Evolutionary conservation across 2,888 invertebrate species (phyloP).

Genomic region (Heteropelma amictum): DNA sequence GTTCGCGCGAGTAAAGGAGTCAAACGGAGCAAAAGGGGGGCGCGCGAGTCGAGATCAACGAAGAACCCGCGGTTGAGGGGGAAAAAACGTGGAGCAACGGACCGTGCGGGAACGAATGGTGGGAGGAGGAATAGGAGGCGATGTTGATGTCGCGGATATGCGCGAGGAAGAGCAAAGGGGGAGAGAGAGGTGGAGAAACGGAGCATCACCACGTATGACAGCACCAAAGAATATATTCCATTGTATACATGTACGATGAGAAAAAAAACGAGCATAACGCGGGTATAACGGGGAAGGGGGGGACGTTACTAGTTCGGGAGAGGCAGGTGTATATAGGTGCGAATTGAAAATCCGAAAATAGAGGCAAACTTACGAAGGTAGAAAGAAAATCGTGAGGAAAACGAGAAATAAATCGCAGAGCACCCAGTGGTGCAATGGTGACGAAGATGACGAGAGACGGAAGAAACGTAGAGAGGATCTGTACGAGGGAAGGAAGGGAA

Average conservation of each 20-base stretch:
- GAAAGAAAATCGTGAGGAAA: slow-evolving; percentile 1
- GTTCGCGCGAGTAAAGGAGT: slow-evolving; percentile 49
- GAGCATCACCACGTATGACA: background rate
- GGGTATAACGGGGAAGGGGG: slow-evolving; percentile 40
- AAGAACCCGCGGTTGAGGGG: slow-evolving; percentile 53
- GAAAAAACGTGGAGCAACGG: slow-evolving; percentile 53
- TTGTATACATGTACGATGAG: background rate
- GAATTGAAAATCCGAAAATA: too few species aligned
- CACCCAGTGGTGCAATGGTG: slow-evolving; percentile 22
- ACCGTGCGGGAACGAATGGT: slow-evolving; percentile 48
- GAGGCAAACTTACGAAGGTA: slow-evolving; percentile 21
- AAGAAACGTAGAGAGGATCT: slow-evolving; percentile 9
- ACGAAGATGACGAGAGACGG: slow-evolving; percentile 24
- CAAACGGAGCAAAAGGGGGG: slow-evolving; percentile 45
- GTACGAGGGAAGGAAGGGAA: slow-evolving; percentile 10
- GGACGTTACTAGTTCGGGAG: slow-evolving; percentile 57
- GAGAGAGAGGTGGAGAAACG: slow-evolving; percentile 17
- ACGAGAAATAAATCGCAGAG: slow-evolving; percentile 27
- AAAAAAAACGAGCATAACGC: background rate
- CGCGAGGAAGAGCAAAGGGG: slow-evolving; percentile 2
- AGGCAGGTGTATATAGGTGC: slow-evolving; percentile 64
- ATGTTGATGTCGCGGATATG: slow-evolving; percentile 29
- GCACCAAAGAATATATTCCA: background rate
- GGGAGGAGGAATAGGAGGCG: slow-evolving; percentile 73
- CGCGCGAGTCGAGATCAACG: slow-evolving; percentile 42